Evolutionary conservation across 2,888 invertebrate genomes (phyloP), one percentile per base, ranked within the genome.

Genomic region (Resseliella maxima): DNA sequence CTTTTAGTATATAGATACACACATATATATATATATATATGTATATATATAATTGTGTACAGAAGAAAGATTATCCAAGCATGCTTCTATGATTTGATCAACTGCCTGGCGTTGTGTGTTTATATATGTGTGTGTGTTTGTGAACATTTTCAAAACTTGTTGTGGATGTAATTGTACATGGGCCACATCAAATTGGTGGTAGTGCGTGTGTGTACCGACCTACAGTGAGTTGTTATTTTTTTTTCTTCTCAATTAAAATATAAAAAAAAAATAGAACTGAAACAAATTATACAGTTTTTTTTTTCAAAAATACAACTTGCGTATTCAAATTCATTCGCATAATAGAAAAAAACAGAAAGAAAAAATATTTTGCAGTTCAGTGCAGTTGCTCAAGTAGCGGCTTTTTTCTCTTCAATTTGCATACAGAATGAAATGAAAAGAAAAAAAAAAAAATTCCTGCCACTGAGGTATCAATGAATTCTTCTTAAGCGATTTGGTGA

Each of bases 1-100:
- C 31, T 72, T 72, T 10, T 31, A 64, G 3, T 35, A 81, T 31
- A 81, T 81, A 8, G n/a, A n/a, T n/a, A n/a, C n/a, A n/a, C n/a
- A n/a, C n/a, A n/a, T n/a, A n/a, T n/a, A n/a, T n/a, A n/a, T n/a
- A n/a, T n/a, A n/a, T n/a, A n/a, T n/a, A n/a, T n/a, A n/a, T n/a
- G n/a, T n/a, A n/a, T n/a, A n/a, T n/a, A n/a, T 83, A n/a, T 38
- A 41, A 41, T 83, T 83, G 83, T 83, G 83, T 83, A 83, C 41
- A 83, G 38, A n/a, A n/a, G n/a, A 83, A 83, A 83, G 83, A 83
- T 83, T 83, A 83, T 83, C 83, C 83, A 83, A 83, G 83, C 83
- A 83, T 83, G 83, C 83, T 83, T 21, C 83, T 83, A 83, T 83
- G 83, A 41, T 83, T 83, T 83, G 83, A 36, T 83, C 41, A 83